Evolutionary conservation across 2,888 invertebrate species (phyloP).

Genomic region (Rotaria socialis): DNA sequence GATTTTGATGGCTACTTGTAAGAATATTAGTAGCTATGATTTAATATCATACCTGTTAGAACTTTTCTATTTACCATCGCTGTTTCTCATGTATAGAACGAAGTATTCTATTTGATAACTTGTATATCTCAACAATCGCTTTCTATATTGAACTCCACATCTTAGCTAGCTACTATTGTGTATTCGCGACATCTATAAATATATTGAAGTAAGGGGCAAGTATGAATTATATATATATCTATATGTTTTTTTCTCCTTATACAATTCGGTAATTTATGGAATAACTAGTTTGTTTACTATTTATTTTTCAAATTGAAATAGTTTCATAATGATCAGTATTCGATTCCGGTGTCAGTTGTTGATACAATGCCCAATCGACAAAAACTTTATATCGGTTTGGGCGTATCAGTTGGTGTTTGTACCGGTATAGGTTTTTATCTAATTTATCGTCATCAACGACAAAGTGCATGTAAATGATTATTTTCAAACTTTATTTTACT

Average conservation of each 20-base stretch:
- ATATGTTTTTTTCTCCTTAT: background rate
- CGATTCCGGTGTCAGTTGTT: background rate
- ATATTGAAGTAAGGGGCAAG: background rate
- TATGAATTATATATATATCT: no score
- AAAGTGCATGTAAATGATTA: background rate
- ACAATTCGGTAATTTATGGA: background rate
- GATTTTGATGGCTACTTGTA: no score
- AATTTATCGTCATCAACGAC: background rate
- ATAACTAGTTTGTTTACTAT: background rate
- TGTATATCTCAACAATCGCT: background rate
- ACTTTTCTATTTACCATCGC: no score
- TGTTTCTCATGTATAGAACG: no score
- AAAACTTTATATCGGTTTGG: background rate
- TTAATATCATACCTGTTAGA: no score
- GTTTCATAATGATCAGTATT: background rate
- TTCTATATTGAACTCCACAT: no score
- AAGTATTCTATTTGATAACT: no score
- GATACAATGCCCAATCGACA: conserved; percentile 30
- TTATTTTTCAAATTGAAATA: background rate
- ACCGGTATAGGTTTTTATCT: background rate
- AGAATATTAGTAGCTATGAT: no score
- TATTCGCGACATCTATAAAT: background rate
- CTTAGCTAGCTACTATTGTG: background rate
- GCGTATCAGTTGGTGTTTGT: background rate
- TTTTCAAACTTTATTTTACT: background rate